These are phyloP conservation scores for Hyposmocoma kahamanoa DNA, from an alignment of 1,140 invertebrate species.

Conservation along the genomic window DNA sequence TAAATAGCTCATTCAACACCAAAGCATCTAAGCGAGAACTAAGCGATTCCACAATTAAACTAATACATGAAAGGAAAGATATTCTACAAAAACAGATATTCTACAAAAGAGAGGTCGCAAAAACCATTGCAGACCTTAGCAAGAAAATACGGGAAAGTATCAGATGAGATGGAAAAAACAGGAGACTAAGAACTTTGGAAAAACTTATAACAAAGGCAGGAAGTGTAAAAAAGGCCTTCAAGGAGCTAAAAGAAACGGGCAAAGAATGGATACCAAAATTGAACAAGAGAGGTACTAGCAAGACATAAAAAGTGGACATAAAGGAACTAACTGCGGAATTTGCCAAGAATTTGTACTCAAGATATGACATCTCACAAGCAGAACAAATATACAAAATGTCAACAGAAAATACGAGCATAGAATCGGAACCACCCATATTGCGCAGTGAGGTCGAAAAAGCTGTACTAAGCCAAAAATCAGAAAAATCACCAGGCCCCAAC, in stretches of 20 bases:
- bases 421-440: not conserved
- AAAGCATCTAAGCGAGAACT: not conserved
- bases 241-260: not conserved
- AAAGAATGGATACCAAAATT: conserved; percentile 7
- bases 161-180: not conserved
- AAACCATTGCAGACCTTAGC: not conserved
- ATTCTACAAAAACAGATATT: not conserved
- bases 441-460: not conserved
- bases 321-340: not conserved
- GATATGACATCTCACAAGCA: not conserved
- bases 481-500: conserved; percentile 7
- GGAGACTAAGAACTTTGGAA: not conserved
- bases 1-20: not conserved
- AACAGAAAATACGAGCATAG: not conserved
- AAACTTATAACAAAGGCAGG: not conserved
- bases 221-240: not conserved
- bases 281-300: not conserved
- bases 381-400: not conserved
- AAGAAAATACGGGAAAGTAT: conserved; percentile 1
- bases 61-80: not conserved
- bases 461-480: conserved; percentile 1
- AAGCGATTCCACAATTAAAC: not conserved
- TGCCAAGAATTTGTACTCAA: not conserved
- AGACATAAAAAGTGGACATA: not conserved
- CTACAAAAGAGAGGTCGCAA: not conserved